These are phyloP conservation scores for Melozone crissalis DNA, from an alignment of 2,113 vertebrate species.

Conservation along the genomic window DNA sequence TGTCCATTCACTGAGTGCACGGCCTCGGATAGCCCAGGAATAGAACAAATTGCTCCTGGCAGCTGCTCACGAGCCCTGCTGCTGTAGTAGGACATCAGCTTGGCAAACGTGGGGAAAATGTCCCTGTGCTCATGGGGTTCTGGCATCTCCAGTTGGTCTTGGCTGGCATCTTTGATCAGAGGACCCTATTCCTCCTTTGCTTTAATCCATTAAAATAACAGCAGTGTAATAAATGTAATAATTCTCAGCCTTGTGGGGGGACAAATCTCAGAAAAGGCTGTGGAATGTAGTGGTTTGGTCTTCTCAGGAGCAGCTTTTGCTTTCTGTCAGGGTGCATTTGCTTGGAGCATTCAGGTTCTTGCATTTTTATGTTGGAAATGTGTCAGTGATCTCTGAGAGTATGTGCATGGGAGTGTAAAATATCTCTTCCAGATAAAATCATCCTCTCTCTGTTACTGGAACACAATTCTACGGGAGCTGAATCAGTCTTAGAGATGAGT, in stretches of 20 bases:
- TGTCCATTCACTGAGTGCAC: not conserved
- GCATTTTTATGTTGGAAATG: not conserved
- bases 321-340: not conserved
- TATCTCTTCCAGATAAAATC: not conserved
- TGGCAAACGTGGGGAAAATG: not conserved
- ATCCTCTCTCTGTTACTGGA: not conserved
- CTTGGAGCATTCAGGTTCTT: not conserved
- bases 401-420: not conserved
- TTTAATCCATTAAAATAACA: not conserved
- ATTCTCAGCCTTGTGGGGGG: not conserved
- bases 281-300: not conserved
- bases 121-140: not conserved
- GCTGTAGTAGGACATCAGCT: not conserved
- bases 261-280: not conserved
- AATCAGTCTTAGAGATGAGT: slow-evolving; percentile 14
- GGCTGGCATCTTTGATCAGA: not conserved
- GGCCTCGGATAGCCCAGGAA: not conserved
- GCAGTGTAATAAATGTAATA: not conserved
- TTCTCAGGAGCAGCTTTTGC: not conserved
- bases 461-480: not conserved
- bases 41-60: slow-evolving; percentile 54
- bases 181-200: not conserved
- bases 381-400: not conserved
- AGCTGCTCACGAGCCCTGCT: not conserved
- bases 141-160: not conserved